These are phyloP conservation scores for Acanthisitta chloris DNA, from an alignment of 2,113 vertebrate genomes.

Conservation along the genomic window DNA sequence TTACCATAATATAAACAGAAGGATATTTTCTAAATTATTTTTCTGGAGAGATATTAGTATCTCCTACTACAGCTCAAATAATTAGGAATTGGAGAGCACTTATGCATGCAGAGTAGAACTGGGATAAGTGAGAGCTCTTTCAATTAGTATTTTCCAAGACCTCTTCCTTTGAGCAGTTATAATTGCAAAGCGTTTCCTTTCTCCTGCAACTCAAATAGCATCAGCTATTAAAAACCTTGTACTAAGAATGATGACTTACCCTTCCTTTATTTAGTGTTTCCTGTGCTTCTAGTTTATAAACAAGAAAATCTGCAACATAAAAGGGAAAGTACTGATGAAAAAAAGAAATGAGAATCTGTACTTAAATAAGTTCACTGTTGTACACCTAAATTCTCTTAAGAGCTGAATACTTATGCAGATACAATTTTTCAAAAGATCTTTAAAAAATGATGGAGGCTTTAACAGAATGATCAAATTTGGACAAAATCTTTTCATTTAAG, in stretches of 20 bases:
- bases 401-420: background rate
- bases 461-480: background rate
- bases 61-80: background rate
- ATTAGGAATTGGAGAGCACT: background rate
- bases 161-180: background rate
- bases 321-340: constrained; percentile 1
- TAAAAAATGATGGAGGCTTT: rapidly evolving
- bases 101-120: background rate
- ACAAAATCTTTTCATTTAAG: background rate
- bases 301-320: constrained; percentile 86
- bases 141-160: background rate
- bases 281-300: constrained; percentile 95
- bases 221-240: background rate
- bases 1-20: background rate
- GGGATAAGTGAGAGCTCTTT: background rate
- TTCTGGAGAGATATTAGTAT: background rate
- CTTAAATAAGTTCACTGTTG: background rate
- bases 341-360: background rate
- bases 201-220: background rate
- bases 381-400: background rate
- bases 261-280: constrained; percentile 96
- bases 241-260: constrained; percentile 74
- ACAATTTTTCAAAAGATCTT: background rate
- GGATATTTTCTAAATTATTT: constrained; percentile 17
- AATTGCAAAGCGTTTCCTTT: constrained; percentile 18